Evolutionary conservation across 2,888 invertebrate genomes (phyloP).

Genomic region (Norana najaformis): DNA sequence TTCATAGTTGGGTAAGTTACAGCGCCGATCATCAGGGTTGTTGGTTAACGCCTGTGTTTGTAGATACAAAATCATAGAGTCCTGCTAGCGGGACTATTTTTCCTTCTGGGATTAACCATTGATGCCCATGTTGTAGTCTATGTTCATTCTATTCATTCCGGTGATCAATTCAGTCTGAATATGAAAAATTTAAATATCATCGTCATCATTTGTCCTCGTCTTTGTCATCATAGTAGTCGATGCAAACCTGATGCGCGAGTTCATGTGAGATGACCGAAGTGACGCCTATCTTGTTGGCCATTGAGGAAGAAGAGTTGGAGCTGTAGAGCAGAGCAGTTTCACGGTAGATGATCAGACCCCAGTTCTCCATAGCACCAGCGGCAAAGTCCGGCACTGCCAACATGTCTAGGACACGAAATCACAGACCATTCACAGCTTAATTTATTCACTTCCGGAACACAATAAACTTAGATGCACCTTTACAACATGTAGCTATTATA

Average conservation of each 20-base stretch:
- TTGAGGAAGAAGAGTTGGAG: constrained; percentile 66
- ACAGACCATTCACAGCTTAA: neutral
- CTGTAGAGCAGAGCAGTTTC: constrained; percentile 76
- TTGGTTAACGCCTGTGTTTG: no score
- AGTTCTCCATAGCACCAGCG: constrained; percentile 84
- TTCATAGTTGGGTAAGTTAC: no score
- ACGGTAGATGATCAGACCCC: constrained; percentile 76
- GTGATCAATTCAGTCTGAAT: no score
- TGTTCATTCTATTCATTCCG: no score
- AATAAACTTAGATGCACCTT: no score
- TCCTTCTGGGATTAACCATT: no score
- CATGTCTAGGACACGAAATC: neutral
- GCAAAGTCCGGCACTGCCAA: constrained; percentile 85
- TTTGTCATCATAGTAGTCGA: neutral
- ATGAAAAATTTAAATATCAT: neutral
- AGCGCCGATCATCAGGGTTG: no score
- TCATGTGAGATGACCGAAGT: constrained; percentile 76
- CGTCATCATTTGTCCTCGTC: neutral
- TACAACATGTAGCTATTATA: no score
- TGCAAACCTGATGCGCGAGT: constrained; percentile 69
- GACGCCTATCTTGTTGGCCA: constrained; percentile 47
- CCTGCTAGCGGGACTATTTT: no score
- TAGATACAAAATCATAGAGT: no score
- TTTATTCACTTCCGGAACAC: no score
- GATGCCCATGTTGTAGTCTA: no score